phyloP scores from a whole-genome alignment of 2,888 invertebrate genomes.

The Heteromyza rotundicornis region DNA sequence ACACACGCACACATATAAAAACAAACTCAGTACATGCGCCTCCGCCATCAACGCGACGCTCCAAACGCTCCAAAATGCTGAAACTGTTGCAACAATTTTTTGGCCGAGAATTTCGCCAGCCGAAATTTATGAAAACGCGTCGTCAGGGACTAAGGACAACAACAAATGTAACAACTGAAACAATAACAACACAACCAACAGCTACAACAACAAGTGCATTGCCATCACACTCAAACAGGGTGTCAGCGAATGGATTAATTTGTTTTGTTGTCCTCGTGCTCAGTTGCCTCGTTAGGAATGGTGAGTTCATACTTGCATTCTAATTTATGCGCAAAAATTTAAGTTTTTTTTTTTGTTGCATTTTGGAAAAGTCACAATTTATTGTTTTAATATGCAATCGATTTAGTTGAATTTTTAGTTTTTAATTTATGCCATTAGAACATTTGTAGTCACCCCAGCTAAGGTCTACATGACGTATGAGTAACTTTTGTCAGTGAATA shows the following conservation, averaged over 20 bases:
- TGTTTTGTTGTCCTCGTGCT: constrained; percentile 45
- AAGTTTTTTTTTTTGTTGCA: no score
- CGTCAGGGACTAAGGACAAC: constrained; percentile 48
- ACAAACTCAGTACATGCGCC: background rate
- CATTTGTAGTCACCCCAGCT: no score
- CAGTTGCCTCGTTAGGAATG: constrained; percentile 48
- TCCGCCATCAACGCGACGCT: background rate
- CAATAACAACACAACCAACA: constrained; percentile 26
- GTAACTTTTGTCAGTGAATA: no score
- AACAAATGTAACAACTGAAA: constrained; percentile 28
- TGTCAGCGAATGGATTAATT: constrained; percentile 38
- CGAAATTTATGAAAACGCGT: constrained; percentile 42
- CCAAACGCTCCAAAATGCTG: background rate
- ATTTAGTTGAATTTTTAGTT: no score
- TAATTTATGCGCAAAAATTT: no score
- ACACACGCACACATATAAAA: background rate
- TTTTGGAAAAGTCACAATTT: no score
- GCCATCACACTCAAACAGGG: constrained; percentile 12
- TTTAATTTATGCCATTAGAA: no score
- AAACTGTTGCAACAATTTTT: constrained; percentile 31
- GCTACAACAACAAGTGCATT: constrained; percentile 23
- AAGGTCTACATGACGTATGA: no score
- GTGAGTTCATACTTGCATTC: no score
- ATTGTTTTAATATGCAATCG: no score
- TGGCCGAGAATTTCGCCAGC: constrained; percentile 34